Percentiles rank a stretch among this genome's conserved stretches.
Conservation (phyloP, 2,113 vertebrate genomes). For the Cochlearius cochlearius region DNA sequence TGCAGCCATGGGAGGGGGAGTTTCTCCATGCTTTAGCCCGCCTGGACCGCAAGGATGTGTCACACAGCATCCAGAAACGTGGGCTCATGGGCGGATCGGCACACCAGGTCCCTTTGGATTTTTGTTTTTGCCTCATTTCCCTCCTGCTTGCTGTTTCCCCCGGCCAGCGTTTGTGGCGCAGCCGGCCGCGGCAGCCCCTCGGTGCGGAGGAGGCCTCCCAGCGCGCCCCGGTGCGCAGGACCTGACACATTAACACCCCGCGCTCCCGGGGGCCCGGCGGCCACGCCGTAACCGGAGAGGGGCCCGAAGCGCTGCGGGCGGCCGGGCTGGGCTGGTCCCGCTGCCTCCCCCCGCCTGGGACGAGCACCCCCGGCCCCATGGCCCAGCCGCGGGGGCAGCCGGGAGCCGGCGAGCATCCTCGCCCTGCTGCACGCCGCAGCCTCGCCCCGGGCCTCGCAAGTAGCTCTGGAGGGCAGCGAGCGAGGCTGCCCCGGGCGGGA, state of each 20-base stretch:
- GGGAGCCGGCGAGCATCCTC: background rate
- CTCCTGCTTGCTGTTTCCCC: background rate
- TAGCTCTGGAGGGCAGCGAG: rapidly evolving
- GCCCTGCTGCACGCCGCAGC: background rate
- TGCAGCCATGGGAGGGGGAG: background rate
- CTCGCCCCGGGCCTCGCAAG: background rate
- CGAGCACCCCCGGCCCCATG: background rate
- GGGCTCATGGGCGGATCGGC: rapidly evolving
- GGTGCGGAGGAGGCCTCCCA: background rate
- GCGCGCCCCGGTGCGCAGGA: background rate
- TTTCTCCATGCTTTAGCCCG: background rate
- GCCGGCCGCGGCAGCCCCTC: background rate
- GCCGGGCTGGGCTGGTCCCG: background rate
- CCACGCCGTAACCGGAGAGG: background rate
- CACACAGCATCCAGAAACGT: background rate
- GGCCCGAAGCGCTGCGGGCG: background rate
- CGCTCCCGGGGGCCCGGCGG: background rate
- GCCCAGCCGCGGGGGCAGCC: rapidly evolving
- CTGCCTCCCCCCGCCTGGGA: background rate
- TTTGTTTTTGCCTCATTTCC: background rate
- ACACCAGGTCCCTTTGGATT: background rate
- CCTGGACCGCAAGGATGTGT: background rate
- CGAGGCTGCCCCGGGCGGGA: rapidly evolving
- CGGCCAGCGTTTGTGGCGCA: background rate
- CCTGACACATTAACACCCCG: background rate